A percentile compares a stretch with the other conserved stretches of the same genome.
phyloP scores from a whole-genome alignment of 1,140 invertebrate genomes.

The Drosophila simulans region DNA sequence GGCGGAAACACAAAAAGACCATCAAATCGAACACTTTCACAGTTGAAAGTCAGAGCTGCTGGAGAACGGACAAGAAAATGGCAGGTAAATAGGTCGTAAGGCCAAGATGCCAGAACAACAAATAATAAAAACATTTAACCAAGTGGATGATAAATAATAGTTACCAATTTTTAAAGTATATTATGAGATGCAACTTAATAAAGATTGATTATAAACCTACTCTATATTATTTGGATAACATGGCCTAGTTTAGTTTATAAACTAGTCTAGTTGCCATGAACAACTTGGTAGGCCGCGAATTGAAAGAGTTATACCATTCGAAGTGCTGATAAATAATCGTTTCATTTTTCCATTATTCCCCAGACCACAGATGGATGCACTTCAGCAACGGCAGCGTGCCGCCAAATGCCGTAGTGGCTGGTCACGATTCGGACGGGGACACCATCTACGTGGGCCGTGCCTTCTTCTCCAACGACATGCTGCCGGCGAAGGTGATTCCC shows the following conservation, averaged over 20 bases:
- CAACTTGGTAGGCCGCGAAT: no score
- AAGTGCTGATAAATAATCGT: not conserved
- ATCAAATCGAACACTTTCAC: conserved; percentile 78
- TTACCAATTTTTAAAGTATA: no score
- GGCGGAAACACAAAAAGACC: conserved; percentile 88
- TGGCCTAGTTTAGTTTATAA: no score
- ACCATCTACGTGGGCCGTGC: conserved; percentile 91
- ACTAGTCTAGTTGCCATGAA: no score
- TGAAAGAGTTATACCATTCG: no score
- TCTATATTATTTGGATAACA: no score
- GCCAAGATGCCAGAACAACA: not conserved
- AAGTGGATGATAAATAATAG: not conserved
- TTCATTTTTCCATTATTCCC: not conserved
- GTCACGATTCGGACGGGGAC: conserved; percentile 89
- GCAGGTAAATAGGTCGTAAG: conserved; percentile 84
- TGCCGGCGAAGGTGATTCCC: conserved; percentile 92
- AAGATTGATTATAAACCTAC: no score
- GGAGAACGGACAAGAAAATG: conserved; percentile 31
- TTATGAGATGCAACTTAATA: no score
- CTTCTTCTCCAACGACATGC: conserved; percentile 89
- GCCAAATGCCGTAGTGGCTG: conserved; percentile 87
- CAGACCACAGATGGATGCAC: conserved; percentile 68
- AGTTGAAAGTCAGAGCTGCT: conserved; percentile 13
- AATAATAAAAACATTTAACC: not conserved
- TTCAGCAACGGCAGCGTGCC: conserved; percentile 68